Evolutionary conservation across 2,797 vertebrate genomes (phyloP), one percentile per base, ranked within the genome.

Genomic region (Enteromius fasciolatus): DNA sequence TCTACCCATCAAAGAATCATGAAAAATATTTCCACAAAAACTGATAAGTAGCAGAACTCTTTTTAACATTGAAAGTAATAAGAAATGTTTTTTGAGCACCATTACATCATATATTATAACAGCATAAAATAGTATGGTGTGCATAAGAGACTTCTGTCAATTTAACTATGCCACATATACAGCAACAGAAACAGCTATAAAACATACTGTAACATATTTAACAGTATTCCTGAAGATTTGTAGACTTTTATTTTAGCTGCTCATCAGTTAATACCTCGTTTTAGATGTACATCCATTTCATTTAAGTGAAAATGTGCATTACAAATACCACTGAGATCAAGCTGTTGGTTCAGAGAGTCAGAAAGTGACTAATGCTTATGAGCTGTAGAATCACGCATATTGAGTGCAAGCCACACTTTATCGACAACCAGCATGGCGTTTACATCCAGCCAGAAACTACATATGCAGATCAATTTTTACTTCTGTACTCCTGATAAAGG

Each of bases 301-400:
- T 17, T 72, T 46, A 25, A 25, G 12, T 14, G 3, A 69, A 25
- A 9, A 46, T 70, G 1, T 20, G 1, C 25, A 10, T 11, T 50
- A 31, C 5, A 1, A 72, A 31, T 50, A 10, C 44, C 3, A 31
- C 6, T 33, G 10, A n/a, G 17, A 73, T 72, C 46, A 20, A 70
- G 41, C n/a, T 9, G 41, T 3, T 46, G 14, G 7, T 74, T 74
- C 75, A 76, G 8, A 76, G 57, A 76, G 17, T 50, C 57, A 46
- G 23, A 63, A 46, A 28, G 31, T 63, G 15, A 11, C 20, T 23
- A 23, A 52, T 54, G 33, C 33, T 68, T 54, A 68, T 57, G 14
- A 57, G 5, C 63, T 68, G 28, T 10, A 20, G 8, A 67, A 52
- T 12, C 46, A 78, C 5, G 44, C 61, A 68, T 48, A 41, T 48